Percentiles rank a stretch among this genome's conserved stretches.
These are phyloP conservation scores for Diarsia rubi DNA, from an alignment of 2,888 invertebrate species.

Conservation along the genomic window DNA sequence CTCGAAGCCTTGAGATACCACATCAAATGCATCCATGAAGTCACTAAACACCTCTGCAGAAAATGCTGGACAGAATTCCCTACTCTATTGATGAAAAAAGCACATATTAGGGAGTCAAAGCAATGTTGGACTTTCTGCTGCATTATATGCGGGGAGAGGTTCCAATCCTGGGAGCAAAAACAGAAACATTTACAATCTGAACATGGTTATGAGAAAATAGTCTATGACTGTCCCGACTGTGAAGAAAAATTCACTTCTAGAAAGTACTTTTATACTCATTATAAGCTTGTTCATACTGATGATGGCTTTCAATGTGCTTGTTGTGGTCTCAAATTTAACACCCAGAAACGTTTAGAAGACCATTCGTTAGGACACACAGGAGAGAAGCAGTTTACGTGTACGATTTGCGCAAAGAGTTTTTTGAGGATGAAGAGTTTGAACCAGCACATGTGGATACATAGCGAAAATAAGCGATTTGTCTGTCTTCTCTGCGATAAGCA, in stretches of 20 bases:
- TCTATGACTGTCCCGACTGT: constrained; percentile 82
- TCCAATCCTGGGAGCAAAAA: constrained; percentile 83
- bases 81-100: constrained; percentile 74
- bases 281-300: constrained; percentile 79
- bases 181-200: constrained; percentile 77
- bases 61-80: constrained; percentile 84
- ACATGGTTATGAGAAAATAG: constrained; percentile 74
- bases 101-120: constrained; percentile 77
- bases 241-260: constrained; percentile 73
- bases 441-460: constrained; percentile 86
- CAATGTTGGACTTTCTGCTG: constrained; percentile 82
- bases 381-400: constrained; percentile 85
- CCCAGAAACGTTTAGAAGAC: constrained; percentile 77
- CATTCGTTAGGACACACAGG: constrained; percentile 88
- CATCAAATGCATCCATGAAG: constrained; percentile 78
- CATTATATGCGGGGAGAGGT: constrained; percentile 80
- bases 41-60: constrained; percentile 75
- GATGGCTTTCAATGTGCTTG: constrained; percentile 78
- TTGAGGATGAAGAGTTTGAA: constrained; percentile 85
- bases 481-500: constrained; percentile 82
- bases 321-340: constrained; percentile 79
- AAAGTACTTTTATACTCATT: constrained; percentile 82
- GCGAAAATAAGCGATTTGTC: constrained; percentile 79
- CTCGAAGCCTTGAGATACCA: constrained; percentile 83
- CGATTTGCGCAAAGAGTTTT: constrained; percentile 87